A percentile compares a stretch with the other conserved stretches of the same genome.
Evolutionary conservation across 2,797 vertebrate species (phyloP).

Genomic region (Poecilia gillii): DNA sequence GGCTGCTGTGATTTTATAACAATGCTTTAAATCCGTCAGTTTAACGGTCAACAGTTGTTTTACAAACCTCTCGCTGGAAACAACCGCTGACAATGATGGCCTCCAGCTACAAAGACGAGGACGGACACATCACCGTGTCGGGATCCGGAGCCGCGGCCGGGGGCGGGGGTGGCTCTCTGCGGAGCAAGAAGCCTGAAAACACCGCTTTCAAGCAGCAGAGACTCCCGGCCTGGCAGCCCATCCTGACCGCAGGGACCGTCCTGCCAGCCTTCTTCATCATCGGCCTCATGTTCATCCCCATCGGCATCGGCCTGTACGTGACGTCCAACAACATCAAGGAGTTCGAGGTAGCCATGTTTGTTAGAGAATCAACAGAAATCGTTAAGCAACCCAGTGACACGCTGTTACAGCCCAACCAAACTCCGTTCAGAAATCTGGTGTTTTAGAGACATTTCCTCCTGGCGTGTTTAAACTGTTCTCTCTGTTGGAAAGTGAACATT

Average conservation of each 20-base stretch:
- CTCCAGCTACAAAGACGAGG: conserved; percentile 87
- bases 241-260: conserved; percentile 93
- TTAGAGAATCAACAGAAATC: neutral
- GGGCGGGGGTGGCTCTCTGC: conserved; percentile 63
- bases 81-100: conserved; percentile 46
- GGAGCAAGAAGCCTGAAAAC: conserved; percentile 92
- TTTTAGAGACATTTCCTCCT: neutral
- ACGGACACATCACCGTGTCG: conserved; percentile 75
- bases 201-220: conserved; percentile 97
- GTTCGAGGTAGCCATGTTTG: conserved; percentile 84
- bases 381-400: neutral
- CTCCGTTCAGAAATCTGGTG: neutral
- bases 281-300: conserved; percentile 96
- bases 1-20: neutral
- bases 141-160: conserved; percentile 34
- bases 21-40: neutral
- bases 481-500: neutral
- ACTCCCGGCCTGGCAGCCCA: conserved; percentile 95
- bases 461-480: neutral
- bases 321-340: conserved; percentile 97
- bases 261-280: conserved; percentile 96
- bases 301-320: conserved; percentile 95
- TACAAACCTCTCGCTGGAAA: neutral
- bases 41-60: neutral
- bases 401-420: neutral